These are phyloP conservation scores for Ciona savignyi DNA, from an alignment of 23 tunicate species.

Conservation along the genomic window DNA sequence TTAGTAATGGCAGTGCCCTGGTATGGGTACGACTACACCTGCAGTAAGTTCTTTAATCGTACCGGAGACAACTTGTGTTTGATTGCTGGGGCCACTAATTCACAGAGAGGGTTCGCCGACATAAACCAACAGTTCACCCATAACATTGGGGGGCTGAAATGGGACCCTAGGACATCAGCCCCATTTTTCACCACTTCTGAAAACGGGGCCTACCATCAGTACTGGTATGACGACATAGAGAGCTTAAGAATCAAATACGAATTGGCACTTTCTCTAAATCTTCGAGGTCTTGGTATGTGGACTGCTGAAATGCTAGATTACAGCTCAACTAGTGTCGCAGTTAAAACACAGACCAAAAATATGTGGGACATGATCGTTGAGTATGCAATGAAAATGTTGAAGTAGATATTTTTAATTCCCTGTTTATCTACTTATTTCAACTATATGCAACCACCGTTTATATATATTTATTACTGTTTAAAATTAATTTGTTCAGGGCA, in stretches of 20 bases:
- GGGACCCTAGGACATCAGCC: conserved; percentile 22
- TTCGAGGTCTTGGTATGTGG: conserved; percentile 60
- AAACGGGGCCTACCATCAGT: conserved; percentile 45
- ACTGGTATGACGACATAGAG: conserved; percentile 50
- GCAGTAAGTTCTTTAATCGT: conserved; percentile 27
- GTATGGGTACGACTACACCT: conserved; percentile 79
- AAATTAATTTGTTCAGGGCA: not conserved
- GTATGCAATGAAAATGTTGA: conserved; percentile 6
- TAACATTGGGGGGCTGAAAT: conserved; percentile 30
- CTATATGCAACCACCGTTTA: too few species aligned
- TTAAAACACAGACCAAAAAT: conserved; percentile 11
- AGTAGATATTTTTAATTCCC: too few species aligned
- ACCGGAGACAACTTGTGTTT: conserved; percentile 48
- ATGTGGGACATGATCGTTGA: conserved; percentile 40
- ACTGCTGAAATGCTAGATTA: conserved; percentile 40
- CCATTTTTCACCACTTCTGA: conserved; percentile 39
- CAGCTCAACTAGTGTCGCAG: conserved; percentile 27
- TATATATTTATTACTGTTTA: not conserved
- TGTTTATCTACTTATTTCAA: too few species aligned
- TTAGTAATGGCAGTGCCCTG: conserved; percentile 79
- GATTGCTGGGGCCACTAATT: conserved; percentile 18
- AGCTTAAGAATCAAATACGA: conserved; percentile 45
- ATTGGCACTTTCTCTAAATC: conserved; percentile 16
- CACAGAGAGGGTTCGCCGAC: conserved; percentile 20
- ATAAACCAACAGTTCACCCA: conserved; percentile 8